A percentile compares a stretch with the other conserved stretches of the same genome.
These are phyloP conservation scores for Tetanocera ferruginea DNA, from an alignment of 2,888 invertebrate genomes.

Conservation along the genomic window DNA sequence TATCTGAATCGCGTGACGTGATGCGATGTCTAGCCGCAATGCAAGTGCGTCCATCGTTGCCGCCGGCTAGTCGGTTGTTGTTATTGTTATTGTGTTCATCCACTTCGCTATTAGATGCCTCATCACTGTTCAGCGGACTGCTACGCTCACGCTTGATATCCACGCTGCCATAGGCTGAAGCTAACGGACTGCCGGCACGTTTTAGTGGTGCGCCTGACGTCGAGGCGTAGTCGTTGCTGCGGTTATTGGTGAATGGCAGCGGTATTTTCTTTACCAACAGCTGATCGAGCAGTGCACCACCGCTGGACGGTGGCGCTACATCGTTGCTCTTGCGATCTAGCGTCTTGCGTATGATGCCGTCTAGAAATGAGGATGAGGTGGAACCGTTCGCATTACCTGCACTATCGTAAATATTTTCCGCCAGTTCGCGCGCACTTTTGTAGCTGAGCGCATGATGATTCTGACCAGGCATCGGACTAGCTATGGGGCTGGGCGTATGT, in stretches of 20 bases:
- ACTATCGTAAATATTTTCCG: conserved; percentile 76
- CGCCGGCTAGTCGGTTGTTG: conserved; percentile 42
- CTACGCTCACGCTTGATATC: conserved; percentile 75
- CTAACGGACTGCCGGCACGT: conserved; percentile 65
- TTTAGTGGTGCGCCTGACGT: conserved; percentile 50
- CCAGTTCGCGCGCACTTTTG: conserved; percentile 74
- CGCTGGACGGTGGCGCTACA: conserved; percentile 59
- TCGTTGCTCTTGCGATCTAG: conserved; percentile 76
- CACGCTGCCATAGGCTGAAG: conserved; percentile 53
- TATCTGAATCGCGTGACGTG: conserved; percentile 63
- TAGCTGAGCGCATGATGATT: conserved; percentile 56
- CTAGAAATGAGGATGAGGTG: conserved; percentile 75
- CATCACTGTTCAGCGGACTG: conserved; percentile 55
- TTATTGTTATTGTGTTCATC: conserved; percentile 56
- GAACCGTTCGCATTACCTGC: conserved; percentile 77
- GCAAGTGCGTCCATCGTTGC: conserved; percentile 37
- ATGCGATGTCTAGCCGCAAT: conserved; percentile 52
- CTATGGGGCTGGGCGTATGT: conserved; percentile 58
- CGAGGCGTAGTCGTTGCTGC: conserved; percentile 55
- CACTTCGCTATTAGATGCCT: conserved; percentile 50
- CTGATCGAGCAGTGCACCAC: conserved; percentile 76
- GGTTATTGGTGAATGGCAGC: conserved; percentile 61
- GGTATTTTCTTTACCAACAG: conserved; percentile 74
- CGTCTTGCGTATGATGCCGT: conserved; percentile 86
- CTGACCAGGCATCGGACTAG: conserved; percentile 55